Evolutionary conservation across 2,888 invertebrate species (phyloP).

Genomic region (Sabatieria punctata): DNA sequence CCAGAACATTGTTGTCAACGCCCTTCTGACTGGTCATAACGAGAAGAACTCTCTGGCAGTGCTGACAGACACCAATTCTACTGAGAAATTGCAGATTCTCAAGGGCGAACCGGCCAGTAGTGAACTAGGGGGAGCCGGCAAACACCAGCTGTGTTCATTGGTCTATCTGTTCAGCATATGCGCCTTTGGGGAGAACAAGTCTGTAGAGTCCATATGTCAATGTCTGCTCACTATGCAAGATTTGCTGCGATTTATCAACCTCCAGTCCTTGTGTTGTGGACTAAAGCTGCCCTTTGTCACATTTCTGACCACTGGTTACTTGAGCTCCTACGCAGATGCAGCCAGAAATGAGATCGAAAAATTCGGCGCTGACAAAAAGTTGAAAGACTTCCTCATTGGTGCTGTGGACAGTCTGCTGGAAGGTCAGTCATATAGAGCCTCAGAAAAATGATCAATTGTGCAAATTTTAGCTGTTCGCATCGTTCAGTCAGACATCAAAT

Average conservation of each 20-base stretch:
- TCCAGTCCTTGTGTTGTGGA: constrained; percentile 24
- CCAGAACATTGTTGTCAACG: constrained; percentile 33
- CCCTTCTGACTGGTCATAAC: constrained; percentile 35
- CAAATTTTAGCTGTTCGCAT: background rate
- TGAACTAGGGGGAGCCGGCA: background rate
- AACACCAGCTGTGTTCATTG: constrained; percentile 12
- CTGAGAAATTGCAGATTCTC: background rate
- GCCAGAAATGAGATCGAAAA: constrained; percentile 26
- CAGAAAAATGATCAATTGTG: too few relatives aligned
- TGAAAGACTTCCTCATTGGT: background rate
- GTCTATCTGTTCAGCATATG: constrained; percentile 33
- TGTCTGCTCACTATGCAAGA: constrained; percentile 32
- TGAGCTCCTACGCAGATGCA: constrained; percentile 13
- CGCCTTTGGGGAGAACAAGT: constrained; percentile 34
- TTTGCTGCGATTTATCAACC: constrained; percentile 28
- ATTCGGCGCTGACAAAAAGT: background rate
- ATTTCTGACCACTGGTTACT: constrained; percentile 32
- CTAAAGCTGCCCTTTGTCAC: constrained; percentile 30
- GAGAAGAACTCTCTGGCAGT: constrained; percentile 27
- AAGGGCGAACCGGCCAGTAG: background rate
- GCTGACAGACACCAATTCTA: constrained; percentile 22
- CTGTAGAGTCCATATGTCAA: constrained; percentile 34
- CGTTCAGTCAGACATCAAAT: background rate
- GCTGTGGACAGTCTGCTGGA: background rate
- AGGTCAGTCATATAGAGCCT: too few relatives aligned